Base-by-base conservation (phyloP, 2,797 vertebrate species). In the Linurgus olivaceus region DNA sequence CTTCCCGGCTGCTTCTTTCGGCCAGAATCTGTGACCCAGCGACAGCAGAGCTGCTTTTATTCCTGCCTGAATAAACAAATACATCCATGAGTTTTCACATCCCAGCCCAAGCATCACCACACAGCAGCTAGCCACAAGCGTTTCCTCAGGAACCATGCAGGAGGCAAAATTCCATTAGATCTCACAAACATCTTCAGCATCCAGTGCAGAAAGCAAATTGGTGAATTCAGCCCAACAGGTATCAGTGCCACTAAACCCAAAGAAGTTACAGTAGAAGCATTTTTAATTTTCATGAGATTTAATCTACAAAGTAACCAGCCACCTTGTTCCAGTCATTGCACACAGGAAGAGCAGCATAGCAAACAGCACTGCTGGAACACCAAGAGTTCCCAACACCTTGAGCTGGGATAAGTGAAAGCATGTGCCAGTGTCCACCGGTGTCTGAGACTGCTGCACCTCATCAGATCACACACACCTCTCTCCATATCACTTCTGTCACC, bases 1-100 rank as follows among this genome's bases (percentile, higher is more conserved):
- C 97, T 81, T 99, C 99, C 19, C 98, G 95, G 94, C 91, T 44
- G 57, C 96, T 94, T 89, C 98, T 98, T 78, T 99, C 99, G 1
- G 95, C 67, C 72, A 98, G 96, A 14, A 93, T 90, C 25, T 98
- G 96, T 38, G 96, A 96, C 0, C 98, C 96, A 2, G 89, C 37
- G 94, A 76, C 74, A 47, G 88, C 72, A 50, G 96, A 91, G 74
- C 84, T 97, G 54, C 61, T 92, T 96, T 98, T 99, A 96, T 98
- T 98, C 96, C 99, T 99, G 86, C 98, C 99, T 98, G 97, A 74
- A 94, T 58, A 78, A 54, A 86, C n/a, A 91, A 59, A 93, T 17
- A 44, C 66, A 77, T 6, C 29, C n/a, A 20, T 94, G 71, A 95
- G 48, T 57, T 80, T 72, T 50, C 48, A 67, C 38, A 47, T 21